phyloP scores from a whole-genome alignment of 2,797 vertebrate genomes.

The Chelidonichthys spinosus region DNA sequence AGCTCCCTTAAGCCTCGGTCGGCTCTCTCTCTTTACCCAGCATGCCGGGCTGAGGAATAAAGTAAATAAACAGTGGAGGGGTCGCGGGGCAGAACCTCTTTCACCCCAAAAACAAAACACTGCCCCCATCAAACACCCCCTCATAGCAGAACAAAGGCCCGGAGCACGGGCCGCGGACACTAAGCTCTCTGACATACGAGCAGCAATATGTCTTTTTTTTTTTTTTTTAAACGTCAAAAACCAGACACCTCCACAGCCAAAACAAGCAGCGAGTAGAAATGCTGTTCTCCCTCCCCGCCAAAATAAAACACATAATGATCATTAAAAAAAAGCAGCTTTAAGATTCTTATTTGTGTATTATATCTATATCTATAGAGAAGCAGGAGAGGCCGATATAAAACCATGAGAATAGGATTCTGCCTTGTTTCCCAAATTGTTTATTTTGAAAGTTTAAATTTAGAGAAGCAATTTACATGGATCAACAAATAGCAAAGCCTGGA shows the following conservation, averaged over 20 bases:
- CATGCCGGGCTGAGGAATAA: conserved; percentile 82
- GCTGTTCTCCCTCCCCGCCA: conserved; percentile 10
- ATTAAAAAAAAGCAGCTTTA: too few relatives aligned
- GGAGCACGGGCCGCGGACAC: conserved; percentile 66
- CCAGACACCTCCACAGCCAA: conserved; percentile 59
- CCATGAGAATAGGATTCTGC: conserved; percentile 79
- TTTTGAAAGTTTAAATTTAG: conserved; percentile 86
- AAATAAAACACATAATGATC: conserved; percentile 23
- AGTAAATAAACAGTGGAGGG: conserved; percentile 87
- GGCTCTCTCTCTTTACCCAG: conserved; percentile 79
- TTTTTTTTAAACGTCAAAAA: conserved; percentile 62
- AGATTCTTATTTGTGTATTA: too few relatives aligned
- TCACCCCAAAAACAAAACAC: conserved; percentile 88
- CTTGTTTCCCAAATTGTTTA: conserved; percentile 83
- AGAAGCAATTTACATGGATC: conserved; percentile 78
- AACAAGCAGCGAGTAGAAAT: conserved; percentile 62
- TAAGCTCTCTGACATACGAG: conserved; percentile 80
- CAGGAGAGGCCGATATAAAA: conserved; percentile 33
- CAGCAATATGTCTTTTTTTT: conserved; percentile 74
- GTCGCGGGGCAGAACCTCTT: conserved; percentile 83
- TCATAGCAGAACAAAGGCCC: conserved; percentile 82
- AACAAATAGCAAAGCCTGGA: conserved; percentile 79
- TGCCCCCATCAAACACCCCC: conserved; percentile 83
- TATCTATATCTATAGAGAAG: conserved; percentile 68
- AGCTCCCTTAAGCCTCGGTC: conserved; percentile 65